A percentile compares a stretch with the other conserved stretches of the same genome.
Conservation (phyloP, 2,888 invertebrate genomes). For the Callimorpha dominula region DNA sequence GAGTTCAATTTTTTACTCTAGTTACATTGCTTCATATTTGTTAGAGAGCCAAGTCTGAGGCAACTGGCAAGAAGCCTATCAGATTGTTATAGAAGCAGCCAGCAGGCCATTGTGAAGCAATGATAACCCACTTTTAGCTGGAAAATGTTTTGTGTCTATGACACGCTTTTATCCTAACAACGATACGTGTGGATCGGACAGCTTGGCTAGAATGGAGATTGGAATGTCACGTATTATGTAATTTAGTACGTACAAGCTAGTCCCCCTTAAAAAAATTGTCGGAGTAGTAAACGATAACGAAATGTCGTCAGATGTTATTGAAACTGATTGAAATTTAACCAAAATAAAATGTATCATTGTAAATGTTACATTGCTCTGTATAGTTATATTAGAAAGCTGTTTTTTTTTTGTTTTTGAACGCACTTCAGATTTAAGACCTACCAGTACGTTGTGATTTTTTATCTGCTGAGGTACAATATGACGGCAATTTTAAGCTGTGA, state of each 20-base stretch:
- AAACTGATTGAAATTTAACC: not conserved
- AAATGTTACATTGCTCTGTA: no score
- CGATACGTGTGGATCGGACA: conserved; percentile 35
- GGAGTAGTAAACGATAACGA: not conserved
- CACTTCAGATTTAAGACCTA: no score
- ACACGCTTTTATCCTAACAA: conserved; percentile 54
- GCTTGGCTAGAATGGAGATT: conserved; percentile 16
- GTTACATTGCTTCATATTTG: conserved; percentile 50
- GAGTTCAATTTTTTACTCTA: not conserved
- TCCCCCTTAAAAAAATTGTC: not conserved
- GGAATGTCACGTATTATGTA: conserved; percentile 1
- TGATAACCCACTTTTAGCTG: conserved; percentile 74
- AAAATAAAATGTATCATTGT: no score
- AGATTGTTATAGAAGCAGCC: conserved; percentile 60
- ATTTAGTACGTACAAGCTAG: not conserved
- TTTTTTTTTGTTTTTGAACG: no score
- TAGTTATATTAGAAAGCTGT: no score
- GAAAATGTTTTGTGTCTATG: conserved; percentile 72
- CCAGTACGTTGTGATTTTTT: no score
- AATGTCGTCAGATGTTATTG: not conserved
- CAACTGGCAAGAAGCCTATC: conserved; percentile 79
- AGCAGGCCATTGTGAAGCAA: conserved; percentile 57
- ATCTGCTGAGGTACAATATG: no score
- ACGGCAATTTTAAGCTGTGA: no score
- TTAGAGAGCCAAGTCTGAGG: conserved; percentile 67